Evolutionary conservation across 2,888 invertebrate genomes (phyloP).

Genomic region (Nemapogon koenigi): DNA sequence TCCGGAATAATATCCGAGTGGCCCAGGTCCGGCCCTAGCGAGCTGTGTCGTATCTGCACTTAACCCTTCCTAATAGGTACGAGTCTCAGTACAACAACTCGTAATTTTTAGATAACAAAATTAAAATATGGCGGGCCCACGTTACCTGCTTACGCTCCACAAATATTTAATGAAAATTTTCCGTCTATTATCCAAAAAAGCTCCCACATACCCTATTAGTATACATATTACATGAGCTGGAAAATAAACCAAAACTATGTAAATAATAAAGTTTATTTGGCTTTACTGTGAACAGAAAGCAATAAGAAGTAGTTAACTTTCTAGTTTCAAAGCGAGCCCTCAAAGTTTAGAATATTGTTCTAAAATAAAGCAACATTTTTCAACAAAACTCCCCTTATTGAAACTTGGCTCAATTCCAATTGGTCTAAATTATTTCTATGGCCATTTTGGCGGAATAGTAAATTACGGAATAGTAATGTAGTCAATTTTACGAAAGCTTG

Average conservation of each 20-base stretch:
- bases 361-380: constrained; percentile 1
- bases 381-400: constrained; percentile 14
- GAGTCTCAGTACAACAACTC: constrained; percentile 1
- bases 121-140: no score
- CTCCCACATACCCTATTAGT: no score
- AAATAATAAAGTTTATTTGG: not conserved
- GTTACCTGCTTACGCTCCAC: no score
- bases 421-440: constrained; percentile 28
- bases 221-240: no score
- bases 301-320: not conserved
- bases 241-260: not conserved
- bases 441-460: constrained; percentile 24
- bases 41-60: constrained; percentile 4
- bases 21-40: constrained; percentile 20
- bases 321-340: no score
- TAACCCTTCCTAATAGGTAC: constrained; percentile 9
- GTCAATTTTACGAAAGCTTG: constrained; percentile 8
- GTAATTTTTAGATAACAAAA: constrained; percentile 1
- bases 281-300: not conserved
- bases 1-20: constrained; percentile 49
- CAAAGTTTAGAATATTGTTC: not conserved
- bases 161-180: no score
- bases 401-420: constrained; percentile 41
- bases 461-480: constrained; percentile 8
- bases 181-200: no score